Percentiles rank a stretch among this genome's conserved stretches.
phyloP scores from a whole-genome alignment of 2,797 vertebrate species.

The Danio kyathit region DNA sequence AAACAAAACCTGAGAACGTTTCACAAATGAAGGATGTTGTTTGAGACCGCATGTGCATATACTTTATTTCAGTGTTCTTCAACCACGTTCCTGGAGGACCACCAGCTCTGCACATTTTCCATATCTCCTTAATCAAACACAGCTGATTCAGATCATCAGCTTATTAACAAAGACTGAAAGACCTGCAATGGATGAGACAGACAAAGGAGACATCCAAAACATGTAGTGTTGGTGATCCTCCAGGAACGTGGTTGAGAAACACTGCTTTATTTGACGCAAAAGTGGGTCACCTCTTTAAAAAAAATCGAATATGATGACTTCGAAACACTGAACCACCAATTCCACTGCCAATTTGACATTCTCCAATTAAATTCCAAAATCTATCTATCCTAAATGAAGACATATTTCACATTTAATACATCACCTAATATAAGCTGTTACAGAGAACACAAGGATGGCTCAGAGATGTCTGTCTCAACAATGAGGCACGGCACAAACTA shows the following conservation, averaged over 20 bases:
- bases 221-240: too few relatives aligned
- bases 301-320: background rate
- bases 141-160: too few relatives aligned
- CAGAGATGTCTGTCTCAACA: slow-evolving; percentile 13
- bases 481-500: background rate
- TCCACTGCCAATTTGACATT: background rate
- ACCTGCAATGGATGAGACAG: too few relatives aligned
- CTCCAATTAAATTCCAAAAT: slow-evolving; percentile 22
- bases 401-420: slow-evolving; percentile 32
- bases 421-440: slow-evolving; percentile 2
- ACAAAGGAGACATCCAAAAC: too few relatives aligned
- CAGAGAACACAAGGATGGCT: background rate
- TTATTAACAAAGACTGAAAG: too few relatives aligned
- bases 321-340: background rate
- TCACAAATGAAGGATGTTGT: slow-evolving; percentile 2
- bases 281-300: background rate
- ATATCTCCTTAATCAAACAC: too few relatives aligned
- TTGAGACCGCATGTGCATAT: background rate
- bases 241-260: too few relatives aligned
- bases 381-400: slow-evolving; percentile 26
- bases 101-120: too few relatives aligned
- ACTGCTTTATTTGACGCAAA: background rate
- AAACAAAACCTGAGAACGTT: slow-evolving; percentile 33
- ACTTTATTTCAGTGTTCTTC: too few relatives aligned
- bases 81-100: too few relatives aligned